Evolutionary conservation across 2,113 vertebrate species (phyloP), one percentile per base, ranked within the genome.

Genomic region (Psilopsiagon aymara): DNA sequence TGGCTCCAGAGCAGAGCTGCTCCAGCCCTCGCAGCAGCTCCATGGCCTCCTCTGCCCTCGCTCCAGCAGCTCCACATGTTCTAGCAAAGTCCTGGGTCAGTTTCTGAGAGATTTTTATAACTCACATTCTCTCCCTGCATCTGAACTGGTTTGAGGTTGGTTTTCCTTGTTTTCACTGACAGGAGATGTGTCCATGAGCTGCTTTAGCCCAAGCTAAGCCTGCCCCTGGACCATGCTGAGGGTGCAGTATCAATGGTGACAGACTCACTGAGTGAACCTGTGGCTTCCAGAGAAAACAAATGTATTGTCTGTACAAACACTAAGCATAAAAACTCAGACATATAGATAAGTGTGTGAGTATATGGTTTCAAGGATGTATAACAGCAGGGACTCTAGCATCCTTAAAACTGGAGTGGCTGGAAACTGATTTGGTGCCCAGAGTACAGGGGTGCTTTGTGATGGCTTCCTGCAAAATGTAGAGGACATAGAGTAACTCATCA

Each of bases 31-130:
- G 6, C 13, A 59, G 13, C 13, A 59, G 0, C 55, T 59, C 55
- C 20, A 1, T 23, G 55, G 57, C 6, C 57, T 59, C 13, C 33
- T n/a, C 57, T 15, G 20, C 2, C 0, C 6, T n/a, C 33, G 1
- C 33, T 59, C 20, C 57, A 59, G 0, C 33, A 15, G 9, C 33
- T n/a, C 33, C 33, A 8, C 20, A 15, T 17, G 4, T 25, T 17
- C 10, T 41, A 16, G 8, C 3, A 43, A 88, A 76, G 27, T 69
- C 39, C 47, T 86, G 3, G 1, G 11, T 19, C 46, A 51, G 27
- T 46, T 91, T 27, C 66, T 76, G 41, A 17, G 2, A 7, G 47
- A 37, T 73, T 87, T 91, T 91, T 66, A 27, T 33, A 79, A 44
- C 11, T 78, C 17, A 4, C 3, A 62, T 73, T 79, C 28, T 87